Base-by-base conservation (phyloP, 2,113 vertebrate species). In the Chlamydotis undulata region DNA sequence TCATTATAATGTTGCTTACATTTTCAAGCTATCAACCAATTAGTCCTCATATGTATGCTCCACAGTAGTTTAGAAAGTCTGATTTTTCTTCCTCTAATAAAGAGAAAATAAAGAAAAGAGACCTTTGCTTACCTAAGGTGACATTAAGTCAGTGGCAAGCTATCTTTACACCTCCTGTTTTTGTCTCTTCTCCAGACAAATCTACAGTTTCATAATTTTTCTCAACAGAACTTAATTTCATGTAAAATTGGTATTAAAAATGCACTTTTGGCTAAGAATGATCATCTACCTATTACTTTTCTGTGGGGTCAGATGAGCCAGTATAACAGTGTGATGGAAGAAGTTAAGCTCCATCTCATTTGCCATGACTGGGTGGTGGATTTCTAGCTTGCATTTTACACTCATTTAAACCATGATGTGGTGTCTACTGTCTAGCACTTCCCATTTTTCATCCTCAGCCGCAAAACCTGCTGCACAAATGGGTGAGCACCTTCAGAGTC, bases 1-100 rank as follows among this genome's bases (percentile, higher is more conserved):
- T 83, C 17, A 24, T 67, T 69, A n/a, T 5, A 43, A 19, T 3
- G 33, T 33, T 81, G 65, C n/a, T 91, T 95, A 69, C 8, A 37
- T 92, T 94, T 93, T 87, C 65, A 87, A 50, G 18, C 8, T 75
- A 73, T 67, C 93, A 94, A 79, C 24, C 7, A 52, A 92, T 75
- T 76, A 79, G 57, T 47, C 37, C 35, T 89, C 31, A 25, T 64
- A 33, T 24, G 10, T 61, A 31, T 31, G n/a, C 23, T 63, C 9
- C 45, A 37, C 19, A 39, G 12, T 56, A 59, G 22, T 55, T 82
- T 25, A 52, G 41, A 61, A 89, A 45, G 37, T 37, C 37, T 68
- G 33, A 41, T 29, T 83, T 67, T 53, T 87, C 61, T 82, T 78
- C 68, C 21, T 59, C 24, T 64, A 61, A 49, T 50, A 65, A 53